These are phyloP conservation scores for Drosophila neocordata DNA, from an alignment of 1,140 invertebrate species.

Conservation along the genomic window DNA sequence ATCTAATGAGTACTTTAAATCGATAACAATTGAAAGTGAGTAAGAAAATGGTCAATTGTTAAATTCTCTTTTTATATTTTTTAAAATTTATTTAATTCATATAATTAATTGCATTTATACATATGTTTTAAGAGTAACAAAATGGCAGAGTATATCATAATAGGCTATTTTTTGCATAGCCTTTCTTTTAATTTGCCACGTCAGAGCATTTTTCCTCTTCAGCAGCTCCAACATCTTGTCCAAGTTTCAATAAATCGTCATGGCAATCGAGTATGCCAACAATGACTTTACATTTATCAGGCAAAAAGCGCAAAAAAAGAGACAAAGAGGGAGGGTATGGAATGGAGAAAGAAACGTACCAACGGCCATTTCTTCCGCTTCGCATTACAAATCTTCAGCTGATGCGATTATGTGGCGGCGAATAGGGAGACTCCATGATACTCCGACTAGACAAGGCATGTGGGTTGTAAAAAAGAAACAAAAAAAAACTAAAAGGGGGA, in stretches of 20 bases:
- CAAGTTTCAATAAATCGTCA: slow-evolving; percentile 36
- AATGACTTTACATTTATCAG: slow-evolving; percentile 39
- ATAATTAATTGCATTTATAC: too few species aligned
- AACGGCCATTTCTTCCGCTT: slow-evolving; percentile 47
- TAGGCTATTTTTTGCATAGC: neutral
- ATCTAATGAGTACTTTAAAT: too few species aligned
- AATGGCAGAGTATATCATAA: neutral
- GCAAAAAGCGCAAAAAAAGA: neutral
- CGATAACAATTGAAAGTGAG: too few species aligned
- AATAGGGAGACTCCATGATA: slow-evolving; percentile 16
- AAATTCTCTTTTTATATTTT: too few species aligned
- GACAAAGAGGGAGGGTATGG: neutral
- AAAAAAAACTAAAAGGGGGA: slow-evolving; percentile 23
- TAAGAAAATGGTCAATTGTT: too few species aligned
- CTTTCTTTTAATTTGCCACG: neutral
- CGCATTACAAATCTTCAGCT: slow-evolving; percentile 48
- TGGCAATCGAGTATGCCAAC: slow-evolving; percentile 26
- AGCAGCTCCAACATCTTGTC: slow-evolving; percentile 16
- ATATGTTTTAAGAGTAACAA: neutral
- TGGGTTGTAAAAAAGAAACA: neutral
- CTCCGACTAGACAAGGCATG: slow-evolving; percentile 7
- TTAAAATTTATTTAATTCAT: too few species aligned
- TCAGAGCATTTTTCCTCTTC: neutral
- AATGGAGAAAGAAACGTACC: neutral
- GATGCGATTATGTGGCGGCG: slow-evolving; percentile 42